These are phyloP conservation scores for Pedionomus torquatus DNA, from an alignment of 2,113 vertebrate genomes.

Conservation along the genomic window DNA sequence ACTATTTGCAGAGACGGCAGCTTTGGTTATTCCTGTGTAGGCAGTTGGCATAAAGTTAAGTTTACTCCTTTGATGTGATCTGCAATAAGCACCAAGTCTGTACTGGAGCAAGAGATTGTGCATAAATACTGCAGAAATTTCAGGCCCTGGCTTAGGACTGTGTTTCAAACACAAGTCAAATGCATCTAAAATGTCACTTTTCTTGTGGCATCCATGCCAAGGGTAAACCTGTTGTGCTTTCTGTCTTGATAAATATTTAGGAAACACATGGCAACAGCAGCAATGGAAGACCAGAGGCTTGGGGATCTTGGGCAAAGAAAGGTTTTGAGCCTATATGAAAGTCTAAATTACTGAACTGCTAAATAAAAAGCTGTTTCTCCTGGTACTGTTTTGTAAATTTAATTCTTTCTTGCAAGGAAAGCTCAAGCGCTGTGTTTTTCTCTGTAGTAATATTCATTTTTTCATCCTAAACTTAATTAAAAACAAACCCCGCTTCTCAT, in stretches of 20 bases:
- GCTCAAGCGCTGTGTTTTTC: not conserved
- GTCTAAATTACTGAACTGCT: not conserved
- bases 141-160: not conserved
- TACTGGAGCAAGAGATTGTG: not conserved
- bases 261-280: not conserved
- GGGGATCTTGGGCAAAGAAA: not conserved
- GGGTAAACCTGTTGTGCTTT: not conserved
- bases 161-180: not conserved
- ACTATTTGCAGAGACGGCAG: not conserved
- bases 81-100: not conserved
- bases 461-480: not conserved
- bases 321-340: not conserved
- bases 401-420: not conserved
- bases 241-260: not conserved
- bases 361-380: not conserved
- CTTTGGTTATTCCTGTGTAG: not conserved
- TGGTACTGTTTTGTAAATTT: not conserved
- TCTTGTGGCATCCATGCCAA: not conserved
- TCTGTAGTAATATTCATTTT: not conserved
- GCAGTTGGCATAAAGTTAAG: not conserved
- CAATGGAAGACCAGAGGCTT: not conserved
- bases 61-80: not conserved
- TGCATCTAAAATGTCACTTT: not conserved
- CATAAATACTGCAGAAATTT: not conserved
- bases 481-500: accelerated